Evolutionary conservation across 2,797 vertebrate species (phyloP).

Genomic region (Sebastes melanostomus): DNA sequence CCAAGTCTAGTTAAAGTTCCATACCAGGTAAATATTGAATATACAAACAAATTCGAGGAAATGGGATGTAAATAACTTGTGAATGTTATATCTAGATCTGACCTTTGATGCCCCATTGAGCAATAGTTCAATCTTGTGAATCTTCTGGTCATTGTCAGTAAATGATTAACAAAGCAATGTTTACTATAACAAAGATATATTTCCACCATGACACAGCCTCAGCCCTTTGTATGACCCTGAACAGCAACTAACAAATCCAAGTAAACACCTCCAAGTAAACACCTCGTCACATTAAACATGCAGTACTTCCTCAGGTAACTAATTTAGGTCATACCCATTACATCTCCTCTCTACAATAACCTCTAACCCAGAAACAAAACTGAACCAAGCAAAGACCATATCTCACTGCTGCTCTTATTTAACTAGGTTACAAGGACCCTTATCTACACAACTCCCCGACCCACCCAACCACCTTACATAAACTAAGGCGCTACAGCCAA

Average conservation of each 20-base stretch:
- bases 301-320: background rate
- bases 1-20: background rate
- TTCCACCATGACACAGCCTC: background rate
- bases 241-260: background rate
- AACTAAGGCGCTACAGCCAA: slow-evolving; percentile 22
- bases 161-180: slow-evolving; percentile 47
- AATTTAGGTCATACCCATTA: background rate
- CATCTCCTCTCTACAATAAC: background rate
- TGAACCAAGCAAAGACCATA: background rate
- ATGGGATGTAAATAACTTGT: background rate
- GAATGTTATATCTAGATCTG: background rate
- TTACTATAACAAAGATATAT: slow-evolving; percentile 3
- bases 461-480: slow-evolving; percentile 44
- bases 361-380: background rate
- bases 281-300: background rate
- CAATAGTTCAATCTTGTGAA: background rate
- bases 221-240: slow-evolving; percentile 15
- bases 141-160: slow-evolving; percentile 2
- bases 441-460: slow-evolving; percentile 40
- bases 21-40: background rate
- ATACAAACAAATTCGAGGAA: background rate
- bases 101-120: background rate
- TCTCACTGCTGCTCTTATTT: slow-evolving; percentile 16
- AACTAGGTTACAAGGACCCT: slow-evolving; percentile 39
- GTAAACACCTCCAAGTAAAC: slow-evolving; percentile 4